phyloP scores from a whole-genome alignment of 2,888 invertebrate species.

The Rapana venosa region DNA sequence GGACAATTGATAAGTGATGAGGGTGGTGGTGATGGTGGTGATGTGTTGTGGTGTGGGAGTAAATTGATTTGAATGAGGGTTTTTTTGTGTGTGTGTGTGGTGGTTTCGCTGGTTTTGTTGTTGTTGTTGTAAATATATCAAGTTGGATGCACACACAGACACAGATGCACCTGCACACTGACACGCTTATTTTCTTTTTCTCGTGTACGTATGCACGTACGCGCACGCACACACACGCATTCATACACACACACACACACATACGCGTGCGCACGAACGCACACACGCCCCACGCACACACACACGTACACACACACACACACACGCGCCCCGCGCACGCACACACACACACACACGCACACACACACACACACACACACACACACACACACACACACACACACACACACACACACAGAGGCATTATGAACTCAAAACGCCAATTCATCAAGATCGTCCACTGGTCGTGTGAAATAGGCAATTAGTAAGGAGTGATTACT shows the following conservation, averaged over 20 bases:
- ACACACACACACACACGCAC: slow-evolving; percentile 7
- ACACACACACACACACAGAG: slow-evolving; percentile 27
- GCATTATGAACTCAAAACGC: not conserved
- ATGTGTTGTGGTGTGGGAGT: too few relatives aligned
- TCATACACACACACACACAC: not conserved
- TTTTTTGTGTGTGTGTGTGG: too few relatives aligned
- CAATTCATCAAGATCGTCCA: too few relatives aligned
- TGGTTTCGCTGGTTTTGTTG: too few relatives aligned
- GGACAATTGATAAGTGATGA: too few relatives aligned
- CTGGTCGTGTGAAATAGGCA: too few relatives aligned
- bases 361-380: slow-evolving; percentile 19
- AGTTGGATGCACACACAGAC: too few relatives aligned
- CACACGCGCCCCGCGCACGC: not conserved
- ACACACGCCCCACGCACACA: not conserved
- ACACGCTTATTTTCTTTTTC: not conserved
- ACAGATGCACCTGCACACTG: too few relatives aligned
- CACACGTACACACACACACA: not conserved
- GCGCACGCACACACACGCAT: not conserved
- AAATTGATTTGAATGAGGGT: too few relatives aligned
- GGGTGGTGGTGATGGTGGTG: too few relatives aligned
- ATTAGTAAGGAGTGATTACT: too few relatives aligned
- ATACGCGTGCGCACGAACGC: slow-evolving; percentile 18
- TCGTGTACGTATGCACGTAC: not conserved
- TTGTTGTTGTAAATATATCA: too few relatives aligned
- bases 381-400: slow-evolving; percentile 32